Percentiles rank a stretch among this genome's conserved stretches.
Evolutionary conservation across 2,797 vertebrate genomes (phyloP).

Genomic region (Onychomys arenicola): DNA sequence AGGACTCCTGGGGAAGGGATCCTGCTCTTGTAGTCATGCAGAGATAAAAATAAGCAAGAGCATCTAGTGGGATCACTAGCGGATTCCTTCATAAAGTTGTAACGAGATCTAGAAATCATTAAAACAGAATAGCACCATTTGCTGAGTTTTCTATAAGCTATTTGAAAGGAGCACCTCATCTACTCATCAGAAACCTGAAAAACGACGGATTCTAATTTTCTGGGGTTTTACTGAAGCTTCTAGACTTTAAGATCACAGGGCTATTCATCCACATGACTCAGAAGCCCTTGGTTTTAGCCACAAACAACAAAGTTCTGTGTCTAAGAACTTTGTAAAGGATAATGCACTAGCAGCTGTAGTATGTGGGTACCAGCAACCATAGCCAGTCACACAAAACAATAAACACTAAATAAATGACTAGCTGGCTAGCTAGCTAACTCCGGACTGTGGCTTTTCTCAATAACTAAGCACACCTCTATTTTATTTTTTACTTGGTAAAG

Average conservation of each 20-base stretch:
- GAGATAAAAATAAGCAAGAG: neutral
- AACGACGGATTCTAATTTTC: conserved; percentile 32
- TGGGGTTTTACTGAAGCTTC: neutral
- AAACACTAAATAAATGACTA: neutral
- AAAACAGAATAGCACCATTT: conserved; percentile 15
- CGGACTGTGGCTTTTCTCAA: neutral
- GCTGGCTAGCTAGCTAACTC: neutral
- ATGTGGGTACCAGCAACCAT: neutral
- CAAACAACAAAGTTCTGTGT: neutral
- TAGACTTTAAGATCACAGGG: conserved; percentile 4
- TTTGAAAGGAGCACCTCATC: conserved; percentile 30
- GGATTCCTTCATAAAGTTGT: neutral
- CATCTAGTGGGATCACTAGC: neutral
- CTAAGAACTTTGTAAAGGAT: conserved; percentile 3
- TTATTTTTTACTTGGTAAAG: neutral
- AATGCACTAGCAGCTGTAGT: neutral
- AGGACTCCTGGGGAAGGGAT: neutral
- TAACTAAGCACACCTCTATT: neutral
- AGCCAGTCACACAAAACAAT: neutral
- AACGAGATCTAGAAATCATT: conserved; percentile 44
- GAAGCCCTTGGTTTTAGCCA: neutral
- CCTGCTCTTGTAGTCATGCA: neutral
- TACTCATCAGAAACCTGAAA: neutral
- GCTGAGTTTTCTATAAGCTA: conserved; percentile 23
- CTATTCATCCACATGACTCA: neutral